Conservation (phyloP, 2,888 invertebrate species). For the Drosophila quinaria region DNA sequence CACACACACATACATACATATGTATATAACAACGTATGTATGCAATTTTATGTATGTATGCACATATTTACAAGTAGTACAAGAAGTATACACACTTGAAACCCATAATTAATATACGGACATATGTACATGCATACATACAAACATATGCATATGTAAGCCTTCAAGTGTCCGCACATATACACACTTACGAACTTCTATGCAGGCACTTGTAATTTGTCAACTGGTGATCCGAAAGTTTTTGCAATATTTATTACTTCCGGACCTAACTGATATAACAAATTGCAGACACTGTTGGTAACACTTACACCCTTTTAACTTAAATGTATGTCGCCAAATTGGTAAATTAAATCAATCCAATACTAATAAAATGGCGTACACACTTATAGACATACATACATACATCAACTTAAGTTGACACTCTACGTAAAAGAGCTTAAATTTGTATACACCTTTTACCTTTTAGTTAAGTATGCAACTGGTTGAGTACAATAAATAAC, state of each 20-base stretch:
- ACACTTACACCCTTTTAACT: neutral
- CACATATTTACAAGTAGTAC: constrained; percentile 54
- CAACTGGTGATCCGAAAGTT: constrained; percentile 13
- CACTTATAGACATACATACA: constrained; percentile 2
- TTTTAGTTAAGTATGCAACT: constrained; percentile 10
- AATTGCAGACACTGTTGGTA: constrained; percentile 1
- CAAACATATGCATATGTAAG: constrained; percentile 43
- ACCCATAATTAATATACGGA: constrained; percentile 62
- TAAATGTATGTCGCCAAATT: constrained; percentile 10
- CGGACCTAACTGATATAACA: constrained; percentile 11
- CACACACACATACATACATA: constrained; percentile 10
- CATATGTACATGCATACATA: constrained; percentile 38
- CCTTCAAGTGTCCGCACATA: constrained; percentile 36
- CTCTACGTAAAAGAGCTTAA: neutral
- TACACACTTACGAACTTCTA: constrained; percentile 10
- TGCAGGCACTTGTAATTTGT: constrained; percentile 17
- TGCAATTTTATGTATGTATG: constrained; percentile 33
- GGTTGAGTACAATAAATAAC: constrained; percentile 35
- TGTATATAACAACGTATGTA: constrained; percentile 2
- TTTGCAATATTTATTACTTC: constrained; percentile 6
- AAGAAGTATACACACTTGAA: constrained; percentile 63
- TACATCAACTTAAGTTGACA: neutral
- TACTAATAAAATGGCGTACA: constrained; percentile 51
- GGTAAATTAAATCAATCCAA: constrained; percentile 6
- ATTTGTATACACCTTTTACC: neutral